Base-by-base conservation (phyloP, 2,797 vertebrate species). In the Pteronotus mesoamericanus region DNA sequence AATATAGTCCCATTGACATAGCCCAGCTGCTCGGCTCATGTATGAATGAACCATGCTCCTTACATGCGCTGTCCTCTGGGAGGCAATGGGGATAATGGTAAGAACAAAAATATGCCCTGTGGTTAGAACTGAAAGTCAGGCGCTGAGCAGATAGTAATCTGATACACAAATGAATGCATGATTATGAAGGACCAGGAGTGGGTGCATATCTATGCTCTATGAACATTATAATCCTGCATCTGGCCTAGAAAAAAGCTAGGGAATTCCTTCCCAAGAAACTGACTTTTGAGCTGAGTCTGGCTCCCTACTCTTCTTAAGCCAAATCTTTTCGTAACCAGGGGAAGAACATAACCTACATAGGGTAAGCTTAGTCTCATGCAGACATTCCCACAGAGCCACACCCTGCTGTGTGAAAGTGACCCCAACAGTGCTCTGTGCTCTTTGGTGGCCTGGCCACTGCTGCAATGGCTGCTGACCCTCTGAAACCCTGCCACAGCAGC, bases 401-500 rank as follows among this genome's bases (percentile, higher is more conserved):
- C 5, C 3, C 46, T 46, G 12, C 44, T 26, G 8, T 5, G 15
- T 9, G 29, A 4, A 9, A 57, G 48, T 3, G n/a, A 9, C 26
- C 29, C 6, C 32, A 55, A 19, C 6, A 29, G 37, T 2, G 3
- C 3, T 39, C 4, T 4, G 10, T 3, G 9, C 2, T 29, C 48
- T 8, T 32, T 6, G 7, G 4, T 0, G 1, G 3, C 44, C 32
- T 18, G 9, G 18, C 7, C 39, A 24, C 26, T 39, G 19, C 26
- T 39, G 26, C 6, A 29, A 11, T 84, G n/a, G 18, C 34, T 53
- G 24, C 21, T 53, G 16, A 9, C 5, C 29, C 9, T 85, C 19
- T 1, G 37, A 66, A 19, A 7, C 0, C 0, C 7, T 48, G 24
- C 3, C 3, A 1, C 10, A 11, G 9, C 5, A 39, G 8, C 2